These are phyloP conservation scores for Drosophila merina DNA, from an alignment of 2,888 invertebrate species.

Conservation along the genomic window DNA sequence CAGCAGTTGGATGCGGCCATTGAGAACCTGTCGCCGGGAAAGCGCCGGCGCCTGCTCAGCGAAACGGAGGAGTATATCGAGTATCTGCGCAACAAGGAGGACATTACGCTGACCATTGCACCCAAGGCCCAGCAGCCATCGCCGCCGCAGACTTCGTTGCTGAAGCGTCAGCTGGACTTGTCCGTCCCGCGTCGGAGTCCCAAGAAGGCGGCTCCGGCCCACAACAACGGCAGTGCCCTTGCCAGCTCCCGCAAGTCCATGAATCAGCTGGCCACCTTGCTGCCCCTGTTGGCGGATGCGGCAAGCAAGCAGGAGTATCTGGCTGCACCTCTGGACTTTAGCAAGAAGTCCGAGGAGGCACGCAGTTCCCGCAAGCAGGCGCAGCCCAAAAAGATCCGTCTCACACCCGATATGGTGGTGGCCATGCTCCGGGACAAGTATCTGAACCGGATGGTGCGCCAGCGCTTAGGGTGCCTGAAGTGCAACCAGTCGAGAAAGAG, in stretches of 20 bases:
- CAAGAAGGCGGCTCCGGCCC: slow-evolving; percentile 56
- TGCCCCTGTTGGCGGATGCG: slow-evolving; percentile 79
- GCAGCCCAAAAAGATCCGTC: slow-evolving; percentile 84
- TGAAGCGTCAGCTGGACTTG: slow-evolving; percentile 76
- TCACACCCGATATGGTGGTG: slow-evolving; percentile 79
- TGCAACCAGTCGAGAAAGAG: slow-evolving; percentile 25
- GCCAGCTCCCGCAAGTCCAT: slow-evolving; percentile 72
- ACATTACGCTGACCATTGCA: slow-evolving; percentile 83
- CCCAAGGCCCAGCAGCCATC: slow-evolving; percentile 65
- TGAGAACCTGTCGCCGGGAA: slow-evolving; percentile 46
- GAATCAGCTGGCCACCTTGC: slow-evolving; percentile 76
- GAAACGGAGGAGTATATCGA: slow-evolving; percentile 84
- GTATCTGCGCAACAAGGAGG: slow-evolving; percentile 83
- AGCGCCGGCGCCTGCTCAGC: slow-evolving; percentile 75
- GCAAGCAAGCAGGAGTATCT: slow-evolving; percentile 79
- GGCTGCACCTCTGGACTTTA: slow-evolving; percentile 78
- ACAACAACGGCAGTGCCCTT: background rate
- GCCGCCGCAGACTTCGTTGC: slow-evolving; percentile 51
- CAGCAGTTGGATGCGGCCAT: slow-evolving; percentile 42
- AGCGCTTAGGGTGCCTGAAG: slow-evolving; percentile 79
- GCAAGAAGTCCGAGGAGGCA: slow-evolving; percentile 67
- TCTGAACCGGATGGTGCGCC: slow-evolving; percentile 82
- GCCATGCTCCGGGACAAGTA: slow-evolving; percentile 83
- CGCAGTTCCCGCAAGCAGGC: slow-evolving; percentile 85
- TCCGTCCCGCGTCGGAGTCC: slow-evolving; percentile 69